Conservation (phyloP, 2,888 invertebrate genomes). For the Sminthurinus aureus region DNA sequence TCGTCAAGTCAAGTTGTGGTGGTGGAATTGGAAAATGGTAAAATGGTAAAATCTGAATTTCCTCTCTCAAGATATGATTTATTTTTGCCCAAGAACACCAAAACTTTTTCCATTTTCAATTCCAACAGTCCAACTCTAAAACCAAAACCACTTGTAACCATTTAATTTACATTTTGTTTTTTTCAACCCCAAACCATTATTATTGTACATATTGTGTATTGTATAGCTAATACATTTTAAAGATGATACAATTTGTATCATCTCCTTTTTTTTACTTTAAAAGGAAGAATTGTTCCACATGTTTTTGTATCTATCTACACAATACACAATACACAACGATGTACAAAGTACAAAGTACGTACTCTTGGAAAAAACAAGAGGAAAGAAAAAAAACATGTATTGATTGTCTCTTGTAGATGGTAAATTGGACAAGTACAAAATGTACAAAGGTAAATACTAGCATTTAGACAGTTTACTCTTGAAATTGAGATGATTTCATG, state of each 20-base stretch:
- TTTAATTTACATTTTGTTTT: slow-evolving; percentile 29
- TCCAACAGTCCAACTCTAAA: background rate
- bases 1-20: slow-evolving; percentile 19
- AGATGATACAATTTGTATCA: too few relatives aligned
- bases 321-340: too few relatives aligned
- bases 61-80: slow-evolving; percentile 36
- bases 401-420: background rate
- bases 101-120: slow-evolving; percentile 13
- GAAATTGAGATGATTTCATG: background rate
- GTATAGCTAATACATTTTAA: too few relatives aligned
- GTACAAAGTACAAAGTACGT: too few relatives aligned
- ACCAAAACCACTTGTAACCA: slow-evolving; percentile 17
- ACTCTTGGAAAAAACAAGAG: too few relatives aligned
- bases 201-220: too few relatives aligned
- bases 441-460: background rate
- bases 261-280: too few relatives aligned
- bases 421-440: background rate
- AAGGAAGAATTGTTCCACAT: too few relatives aligned
- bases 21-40: slow-evolving; percentile 27
- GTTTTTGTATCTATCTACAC: too few relatives aligned
- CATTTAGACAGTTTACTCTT: background rate
- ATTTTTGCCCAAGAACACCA: slow-evolving; percentile 31
- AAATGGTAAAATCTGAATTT: slow-evolving; percentile 37
- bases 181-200: background rate
- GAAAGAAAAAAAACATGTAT: background rate